Conservation (phyloP, 2,888 invertebrate species). For the Hipparchia semele region DNA sequence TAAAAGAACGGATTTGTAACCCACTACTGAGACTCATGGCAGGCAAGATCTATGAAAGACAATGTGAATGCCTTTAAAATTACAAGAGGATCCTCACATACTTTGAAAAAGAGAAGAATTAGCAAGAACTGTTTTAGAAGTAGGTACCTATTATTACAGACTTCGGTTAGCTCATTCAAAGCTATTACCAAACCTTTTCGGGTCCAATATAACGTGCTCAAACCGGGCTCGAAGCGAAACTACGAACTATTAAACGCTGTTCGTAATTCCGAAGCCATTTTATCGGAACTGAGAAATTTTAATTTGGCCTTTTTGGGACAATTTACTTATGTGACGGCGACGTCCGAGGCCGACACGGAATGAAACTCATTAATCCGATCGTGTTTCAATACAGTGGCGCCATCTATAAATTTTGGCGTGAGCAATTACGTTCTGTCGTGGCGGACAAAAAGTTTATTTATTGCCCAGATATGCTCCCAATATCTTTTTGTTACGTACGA, state of each 20-base stretch:
- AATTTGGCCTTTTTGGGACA: conserved; percentile 38
- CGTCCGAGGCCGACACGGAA: conserved; percentile 35
- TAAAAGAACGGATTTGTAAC: too few relatives aligned
- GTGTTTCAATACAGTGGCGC: conserved; percentile 56
- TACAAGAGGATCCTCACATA: too few relatives aligned
- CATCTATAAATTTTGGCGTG: conserved; percentile 58
- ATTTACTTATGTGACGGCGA: conserved; percentile 41
- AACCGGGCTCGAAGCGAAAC: background rate
- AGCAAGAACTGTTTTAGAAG: too few relatives aligned
- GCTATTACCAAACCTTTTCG: background rate
- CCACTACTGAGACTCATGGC: too few relatives aligned
- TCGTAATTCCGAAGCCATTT: conserved; percentile 15
- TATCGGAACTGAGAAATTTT: conserved; percentile 37
- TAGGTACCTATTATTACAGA: too few relatives aligned
- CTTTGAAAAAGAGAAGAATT: too few relatives aligned
- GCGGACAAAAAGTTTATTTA: conserved; percentile 55
- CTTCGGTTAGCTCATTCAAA: too few relatives aligned
- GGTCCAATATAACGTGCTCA: background rate
- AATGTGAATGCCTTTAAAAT: too few relatives aligned
- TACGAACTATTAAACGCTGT: conserved; percentile 15
- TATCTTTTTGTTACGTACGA: conserved; percentile 36
- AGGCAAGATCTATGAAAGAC: too few relatives aligned
- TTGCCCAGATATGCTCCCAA: conserved; percentile 44
- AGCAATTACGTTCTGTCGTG: conserved; percentile 54
- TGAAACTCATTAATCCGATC: conserved; percentile 61